Percentiles rank a stretch among this genome's conserved stretches.
Conservation (phyloP, 2,797 vertebrate species). For the Tolypeutes matacus region DNA sequence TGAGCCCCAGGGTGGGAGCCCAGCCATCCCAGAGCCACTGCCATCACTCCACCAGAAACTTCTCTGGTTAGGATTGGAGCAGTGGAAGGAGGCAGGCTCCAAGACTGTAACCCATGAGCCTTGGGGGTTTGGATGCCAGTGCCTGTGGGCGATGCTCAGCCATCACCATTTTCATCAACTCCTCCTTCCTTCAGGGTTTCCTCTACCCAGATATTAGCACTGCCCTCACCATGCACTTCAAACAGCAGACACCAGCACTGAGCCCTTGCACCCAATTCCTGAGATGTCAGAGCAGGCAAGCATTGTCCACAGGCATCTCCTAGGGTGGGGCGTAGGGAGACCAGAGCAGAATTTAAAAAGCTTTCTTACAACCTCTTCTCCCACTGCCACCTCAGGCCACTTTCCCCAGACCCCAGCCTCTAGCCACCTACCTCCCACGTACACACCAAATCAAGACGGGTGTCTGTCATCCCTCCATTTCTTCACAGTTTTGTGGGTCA, state of each 20-base stretch:
- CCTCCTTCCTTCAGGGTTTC: not conserved
- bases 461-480: not conserved
- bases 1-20: not conserved
- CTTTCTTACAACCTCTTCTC: not conserved
- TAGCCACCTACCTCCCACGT: not conserved
- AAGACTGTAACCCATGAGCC: not conserved
- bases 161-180: not conserved
- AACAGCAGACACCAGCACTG: not conserved
- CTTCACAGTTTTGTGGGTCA: not conserved
- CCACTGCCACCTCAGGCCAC: not conserved
- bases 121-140: not conserved
- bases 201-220: not conserved
- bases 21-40: not conserved
- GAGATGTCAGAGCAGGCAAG: not conserved
- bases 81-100: accelerated
- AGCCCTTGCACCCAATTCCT: not conserved
- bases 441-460: not conserved
- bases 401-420: not conserved
- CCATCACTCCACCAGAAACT: not conserved
- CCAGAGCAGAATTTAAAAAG: not conserved
- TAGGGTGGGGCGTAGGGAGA: accelerated
- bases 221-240: not conserved
- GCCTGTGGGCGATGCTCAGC: not conserved
- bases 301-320: not conserved
- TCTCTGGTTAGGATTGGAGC: not conserved